A percentile compares a stretch with the other conserved stretches of the same genome.
phyloP scores from a whole-genome alignment of 2,888 invertebrate genomes.

The Antheraea yamamai region DNA sequence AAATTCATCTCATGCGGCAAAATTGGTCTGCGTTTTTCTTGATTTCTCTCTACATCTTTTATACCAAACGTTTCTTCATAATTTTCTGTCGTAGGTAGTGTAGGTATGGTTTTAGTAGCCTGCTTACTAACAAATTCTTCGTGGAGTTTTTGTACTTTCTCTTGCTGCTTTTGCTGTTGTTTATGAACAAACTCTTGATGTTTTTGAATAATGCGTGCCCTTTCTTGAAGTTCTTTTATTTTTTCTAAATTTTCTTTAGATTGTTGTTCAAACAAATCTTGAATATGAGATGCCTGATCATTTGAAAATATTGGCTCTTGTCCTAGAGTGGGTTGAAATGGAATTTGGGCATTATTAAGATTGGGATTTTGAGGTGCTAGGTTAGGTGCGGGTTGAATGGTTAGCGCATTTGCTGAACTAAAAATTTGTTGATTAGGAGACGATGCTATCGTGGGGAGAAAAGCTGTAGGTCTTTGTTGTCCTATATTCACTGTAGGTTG shows the following conservation, averaged over 20 bases:
- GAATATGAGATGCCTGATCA: slow-evolving; percentile 78
- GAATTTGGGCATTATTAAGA: slow-evolving; percentile 62
- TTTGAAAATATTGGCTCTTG: slow-evolving; percentile 73
- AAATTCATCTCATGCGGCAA: slow-evolving; percentile 84
- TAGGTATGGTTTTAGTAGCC: slow-evolving; percentile 83
- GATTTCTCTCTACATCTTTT: slow-evolving; percentile 49
- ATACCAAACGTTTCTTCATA: slow-evolving; percentile 58
- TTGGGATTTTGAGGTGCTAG: slow-evolving; percentile 61
- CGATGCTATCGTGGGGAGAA: slow-evolving; percentile 65
- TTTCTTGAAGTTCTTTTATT: slow-evolving; percentile 86
- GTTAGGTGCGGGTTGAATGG: slow-evolving; percentile 75
- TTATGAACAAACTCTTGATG: slow-evolving; percentile 90
- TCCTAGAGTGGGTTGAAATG: slow-evolving; percentile 65
- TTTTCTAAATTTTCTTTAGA: slow-evolving; percentile 84
- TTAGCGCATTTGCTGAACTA: slow-evolving; percentile 68
- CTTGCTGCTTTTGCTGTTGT: slow-evolving; percentile 89
- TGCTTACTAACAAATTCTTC: slow-evolving; percentile 87
- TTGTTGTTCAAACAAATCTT: slow-evolving; percentile 82
- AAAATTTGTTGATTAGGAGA: slow-evolving; percentile 58
- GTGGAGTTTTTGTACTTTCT: slow-evolving; percentile 88
- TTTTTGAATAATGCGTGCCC: slow-evolving; percentile 87
- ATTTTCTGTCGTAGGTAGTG: slow-evolving; percentile 75
- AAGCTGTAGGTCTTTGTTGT: slow-evolving; percentile 69
- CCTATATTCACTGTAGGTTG: slow-evolving; percentile 53
- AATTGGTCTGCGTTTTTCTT: slow-evolving; percentile 75